These are phyloP conservation scores for Pheosia gnoma DNA, from an alignment of 2,888 invertebrate species.

Conservation along the genomic window DNA sequence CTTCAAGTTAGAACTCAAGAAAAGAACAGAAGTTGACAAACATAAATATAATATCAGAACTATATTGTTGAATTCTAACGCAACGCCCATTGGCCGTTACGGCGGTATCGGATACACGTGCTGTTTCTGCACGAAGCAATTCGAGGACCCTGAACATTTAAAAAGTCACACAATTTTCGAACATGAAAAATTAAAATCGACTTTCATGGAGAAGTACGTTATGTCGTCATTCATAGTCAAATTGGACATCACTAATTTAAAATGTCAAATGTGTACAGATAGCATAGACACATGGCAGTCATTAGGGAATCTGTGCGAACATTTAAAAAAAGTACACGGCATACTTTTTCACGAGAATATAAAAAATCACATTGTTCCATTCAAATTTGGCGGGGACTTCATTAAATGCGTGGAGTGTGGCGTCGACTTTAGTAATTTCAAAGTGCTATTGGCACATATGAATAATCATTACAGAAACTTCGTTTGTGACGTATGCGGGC, in stretches of 20 bases:
- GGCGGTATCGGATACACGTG: constrained; percentile 51
- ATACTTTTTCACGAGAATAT: constrained; percentile 45
- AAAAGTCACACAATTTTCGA: constrained; percentile 51
- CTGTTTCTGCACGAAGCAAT: constrained; percentile 53
- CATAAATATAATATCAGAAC: constrained; percentile 44
- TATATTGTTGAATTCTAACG: constrained; percentile 45
- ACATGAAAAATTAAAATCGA: constrained; percentile 25
- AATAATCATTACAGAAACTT: constrained; percentile 57
- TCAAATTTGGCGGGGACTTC: constrained; percentile 48
- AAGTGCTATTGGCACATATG: constrained; percentile 57
- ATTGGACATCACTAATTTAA: constrained; percentile 60
- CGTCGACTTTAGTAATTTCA: constrained; percentile 48
- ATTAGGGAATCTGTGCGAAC: constrained; percentile 43
- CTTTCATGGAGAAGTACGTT: constrained; percentile 30
- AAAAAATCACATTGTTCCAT: constrained; percentile 52
- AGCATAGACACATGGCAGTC: constrained; percentile 17
- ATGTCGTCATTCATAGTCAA: constrained; percentile 46
- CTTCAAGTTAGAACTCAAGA: not conserved
- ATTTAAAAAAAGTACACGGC: constrained; percentile 45
- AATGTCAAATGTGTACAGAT: constrained; percentile 53
- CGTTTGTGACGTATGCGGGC: constrained; percentile 53
- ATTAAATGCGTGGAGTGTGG: constrained; percentile 52
- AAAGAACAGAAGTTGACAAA: constrained; percentile 36
- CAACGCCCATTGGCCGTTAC: constrained; percentile 52
- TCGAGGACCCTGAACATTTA: constrained; percentile 47